Evolutionary conservation across 2,113 vertebrate species (phyloP), one percentile per base, ranked within the genome.

Genomic region (Rhinichthys klamathensis): DNA sequence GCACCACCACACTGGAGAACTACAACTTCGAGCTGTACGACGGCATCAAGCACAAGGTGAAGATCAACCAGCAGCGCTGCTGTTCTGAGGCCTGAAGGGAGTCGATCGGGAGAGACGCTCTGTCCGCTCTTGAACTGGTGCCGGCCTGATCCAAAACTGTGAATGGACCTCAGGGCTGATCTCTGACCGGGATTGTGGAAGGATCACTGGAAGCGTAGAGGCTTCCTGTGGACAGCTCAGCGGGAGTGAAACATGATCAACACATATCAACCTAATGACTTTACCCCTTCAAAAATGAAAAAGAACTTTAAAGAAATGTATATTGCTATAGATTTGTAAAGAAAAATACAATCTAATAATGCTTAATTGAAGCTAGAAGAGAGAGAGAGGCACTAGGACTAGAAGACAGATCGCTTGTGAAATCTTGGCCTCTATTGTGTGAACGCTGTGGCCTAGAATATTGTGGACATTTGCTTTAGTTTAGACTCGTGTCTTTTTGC

Each of bases 21-120:
- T 99, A 99, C 95, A 99, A 99, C 95, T 99, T 99, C 0, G 98
- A 99, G 92, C 95, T 99, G 81, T 99, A 99, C 0, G 97, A 99
- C 0, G 98, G 97, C 87, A 98, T 99, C 92, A 99, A 99, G 94
- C 97, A 98, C 93, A 99, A 99, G 90, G 97, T 99, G 86, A 99
- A 99, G 94, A 97, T 97, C 90, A 98, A 99, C 93, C 98, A 98
- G 92, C 98, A 99, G 93, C 97, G 97, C 91, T 99, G 97, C 93
- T 99, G 98, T 93, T 99, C 98, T 0, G 98, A 99, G 90, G 97
- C 98, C 6, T 99, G 96, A 98, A 4, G 3, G 46, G 9, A 81
- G 32, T 3, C 58, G 3, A 76, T 72, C 35, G 23, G 21, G 67
- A 76, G 44, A 76, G 25, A 25, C 4, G 8, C 61, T 60, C 83